Evolutionary conservation across 2,113 vertebrate genomes (phyloP).

Genomic region (Sarotherodon lohbergeri): DNA sequence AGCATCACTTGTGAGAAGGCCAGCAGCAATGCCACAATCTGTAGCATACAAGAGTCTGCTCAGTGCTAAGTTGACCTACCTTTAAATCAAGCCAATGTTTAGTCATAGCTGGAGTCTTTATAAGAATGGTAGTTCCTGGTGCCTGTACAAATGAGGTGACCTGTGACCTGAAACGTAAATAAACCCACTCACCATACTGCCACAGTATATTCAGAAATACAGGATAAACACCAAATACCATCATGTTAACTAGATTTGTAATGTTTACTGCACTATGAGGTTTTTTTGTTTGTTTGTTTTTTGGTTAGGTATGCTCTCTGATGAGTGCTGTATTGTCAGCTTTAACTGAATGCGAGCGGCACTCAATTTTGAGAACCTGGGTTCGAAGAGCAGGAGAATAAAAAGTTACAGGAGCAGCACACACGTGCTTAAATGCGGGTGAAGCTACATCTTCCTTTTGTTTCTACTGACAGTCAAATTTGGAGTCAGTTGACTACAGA

Average conservation of each 20-base stretch:
- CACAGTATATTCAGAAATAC: no score
- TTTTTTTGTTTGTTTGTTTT: no score
- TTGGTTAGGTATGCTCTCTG: neutral
- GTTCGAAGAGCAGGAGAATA: neutral
- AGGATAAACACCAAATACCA: no score
- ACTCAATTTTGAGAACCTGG: neutral
- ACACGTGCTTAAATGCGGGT: rapidly evolving
- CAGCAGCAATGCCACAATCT: neutral
- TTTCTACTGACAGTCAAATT: neutral
- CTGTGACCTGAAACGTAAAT: neutral
- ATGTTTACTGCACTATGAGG: no score
- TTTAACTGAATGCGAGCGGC: rapidly evolving
- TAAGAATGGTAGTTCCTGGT: neutral
- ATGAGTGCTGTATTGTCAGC: neutral
- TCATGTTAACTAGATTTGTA: no score
- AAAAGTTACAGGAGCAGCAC: neutral
- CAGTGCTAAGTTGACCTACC: neutral
- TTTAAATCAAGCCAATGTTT: rapidly evolving
- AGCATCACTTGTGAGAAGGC: neutral
- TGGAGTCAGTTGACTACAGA: neutral
- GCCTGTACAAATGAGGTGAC: neutral
- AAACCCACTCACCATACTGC: no score
- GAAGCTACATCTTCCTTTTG: neutral
- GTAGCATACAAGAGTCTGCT: neutral
- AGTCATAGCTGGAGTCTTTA: neutral